Base-by-base conservation (phyloP, 2,113 vertebrate genomes). In the Megalops atlanticus region DNA sequence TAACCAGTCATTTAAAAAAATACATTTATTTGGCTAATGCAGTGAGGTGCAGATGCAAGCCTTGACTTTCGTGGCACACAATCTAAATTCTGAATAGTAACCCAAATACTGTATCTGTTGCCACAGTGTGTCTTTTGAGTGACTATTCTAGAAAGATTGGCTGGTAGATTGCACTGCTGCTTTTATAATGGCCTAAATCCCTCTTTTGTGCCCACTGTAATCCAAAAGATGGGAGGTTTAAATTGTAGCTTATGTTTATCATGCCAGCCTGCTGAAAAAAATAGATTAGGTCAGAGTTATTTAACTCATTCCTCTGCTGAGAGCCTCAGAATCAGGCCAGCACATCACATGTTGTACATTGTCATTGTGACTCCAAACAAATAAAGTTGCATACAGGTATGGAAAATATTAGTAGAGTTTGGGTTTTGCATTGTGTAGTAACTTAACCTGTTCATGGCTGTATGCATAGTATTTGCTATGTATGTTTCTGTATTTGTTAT, bases 181-280 rank as follows among this genome's bases (percentile, higher is more conserved):
- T 69, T 52, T 49, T 54, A 21, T 43, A 39, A 52, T 74, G 76
- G 40, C 47, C 41, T 76, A 85, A 82, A 84, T 85, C 80, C 71
- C 38, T 31, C 71, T 47, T 80, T 84, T 81, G 82, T 87, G 74
- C 74, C 64, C 64, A 40, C 36, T 76, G 74, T 84, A 87, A 85
- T 87, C 78, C 80, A 52, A 33, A 73, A 82, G 86, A 79, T 83
- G 81, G 75, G 77, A 31, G 77, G 82, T 77, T 82, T 75, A 47
- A 47, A 71, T 21, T 43, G 39, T 43, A 21, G 73, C 73, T 74
- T 39, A 43, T 74, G 73, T 74, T 31, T 15, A 82, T 36, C 49
- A 74, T 79, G 64, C 79, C 73, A 38, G 76, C 31, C 52, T 41
- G 38, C 49, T 39, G 76, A 78, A 78, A 68, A 43, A 27, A 43